Base-by-base conservation (phyloP, 2,797 vertebrate species). In the Poeciliopsis infans region DNA sequence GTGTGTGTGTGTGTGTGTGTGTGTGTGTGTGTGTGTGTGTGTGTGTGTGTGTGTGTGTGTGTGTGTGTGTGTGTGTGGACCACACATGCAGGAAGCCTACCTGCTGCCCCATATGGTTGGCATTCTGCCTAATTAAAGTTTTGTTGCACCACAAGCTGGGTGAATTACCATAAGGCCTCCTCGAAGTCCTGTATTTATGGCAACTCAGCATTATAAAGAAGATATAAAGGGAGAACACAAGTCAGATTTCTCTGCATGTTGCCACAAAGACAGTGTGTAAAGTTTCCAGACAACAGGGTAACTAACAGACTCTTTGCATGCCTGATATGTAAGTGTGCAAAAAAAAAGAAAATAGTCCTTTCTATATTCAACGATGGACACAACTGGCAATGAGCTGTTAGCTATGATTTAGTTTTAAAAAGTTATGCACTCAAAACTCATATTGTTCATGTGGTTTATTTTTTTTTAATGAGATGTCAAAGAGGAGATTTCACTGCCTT, bases 121-220 rank as follows among this genome's bases (percentile, higher is more conserved):
- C 91, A 92, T 92, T 92, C 86, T 69, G 89, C 90, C 90, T 93
- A 92, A 94, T 94, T 92, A 94, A 91, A 91, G 91, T 82, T 94
- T 94, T 93, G 89, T 91, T 92, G 87, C 88, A 90, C 87, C 90
- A 91, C 90, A 92, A 92, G 92, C 81, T 80, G 86, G 83, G 83
- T 85, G 86, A 84, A 92, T 92, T 86, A 90, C 90, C 83, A 89
- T 86, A 90, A 92, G 87, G 87, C 89, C 89, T 89, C 91, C 86
- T 90, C 69, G 49, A 88, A 86, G 86, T 88, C 84, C 74, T 91
- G 82, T 90, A 91, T 94, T 94, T 93, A 94, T 93, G 92, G 90
- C 79, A 91, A 92, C 89, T 89, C 93, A 93, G 91, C 92, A 94
- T 95, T 94, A 94, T 93, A 93, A 95, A 94, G 87, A 74, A 77